Evolutionary conservation across 2,797 vertebrate genomes (phyloP).

Genomic region (Cossypha polioptera): DNA sequence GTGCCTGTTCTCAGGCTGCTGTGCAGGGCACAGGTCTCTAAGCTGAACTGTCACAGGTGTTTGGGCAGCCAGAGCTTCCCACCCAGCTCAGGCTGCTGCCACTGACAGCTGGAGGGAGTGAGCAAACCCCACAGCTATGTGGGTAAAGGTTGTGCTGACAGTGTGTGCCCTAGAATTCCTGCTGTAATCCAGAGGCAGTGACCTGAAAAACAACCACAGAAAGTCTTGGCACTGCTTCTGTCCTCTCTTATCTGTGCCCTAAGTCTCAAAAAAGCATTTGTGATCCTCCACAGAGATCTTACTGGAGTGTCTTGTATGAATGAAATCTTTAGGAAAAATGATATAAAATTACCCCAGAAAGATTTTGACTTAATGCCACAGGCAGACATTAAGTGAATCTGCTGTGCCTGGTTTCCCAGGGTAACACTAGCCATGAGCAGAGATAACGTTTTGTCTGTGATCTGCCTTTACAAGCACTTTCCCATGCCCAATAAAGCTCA

Average conservation of each 20-base stretch:
- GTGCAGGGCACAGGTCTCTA: background rate
- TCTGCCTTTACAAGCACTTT: background rate
- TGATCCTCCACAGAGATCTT: background rate
- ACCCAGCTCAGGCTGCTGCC: rapidly evolving
- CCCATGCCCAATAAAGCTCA: background rate
- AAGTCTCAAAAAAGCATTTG: background rate
- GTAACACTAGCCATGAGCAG: background rate
- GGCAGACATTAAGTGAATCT: background rate
- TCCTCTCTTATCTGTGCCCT: rapidly evolving
- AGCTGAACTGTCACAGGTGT: background rate
- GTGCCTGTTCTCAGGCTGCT: background rate
- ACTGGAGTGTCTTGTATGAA: background rate
- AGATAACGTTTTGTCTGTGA: background rate
- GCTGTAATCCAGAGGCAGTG: background rate
- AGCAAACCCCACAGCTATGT: rapidly evolving
- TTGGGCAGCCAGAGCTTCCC: background rate
- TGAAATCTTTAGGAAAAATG: background rate
- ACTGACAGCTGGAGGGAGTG: rapidly evolving
- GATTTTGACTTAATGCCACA: background rate
- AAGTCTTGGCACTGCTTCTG: background rate
- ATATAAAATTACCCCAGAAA: background rate
- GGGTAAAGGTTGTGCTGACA: background rate
- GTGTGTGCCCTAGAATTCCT: background rate
- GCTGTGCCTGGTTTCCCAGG: background rate
- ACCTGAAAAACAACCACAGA: background rate